These are phyloP conservation scores for Aphyosemion australe DNA, from an alignment of 2,113 vertebrate species.

Conservation along the genomic window DNA sequence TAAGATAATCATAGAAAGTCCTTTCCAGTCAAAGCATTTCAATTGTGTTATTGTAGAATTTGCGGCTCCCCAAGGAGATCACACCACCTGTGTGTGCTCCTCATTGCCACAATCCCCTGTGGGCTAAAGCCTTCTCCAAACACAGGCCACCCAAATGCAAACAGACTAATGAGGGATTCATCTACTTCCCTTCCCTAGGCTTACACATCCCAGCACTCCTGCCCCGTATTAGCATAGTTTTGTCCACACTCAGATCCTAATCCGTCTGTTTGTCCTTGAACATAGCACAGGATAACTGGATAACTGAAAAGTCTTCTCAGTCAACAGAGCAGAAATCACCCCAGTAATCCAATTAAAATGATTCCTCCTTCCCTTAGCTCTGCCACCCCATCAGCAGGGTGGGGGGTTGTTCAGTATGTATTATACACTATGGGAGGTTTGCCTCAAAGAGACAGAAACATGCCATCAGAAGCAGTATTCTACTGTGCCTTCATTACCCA, in stretches of 20 bases:
- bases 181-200: slow-evolving; percentile 50
- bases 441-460: slow-evolving; percentile 49
- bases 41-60: slow-evolving; percentile 55
- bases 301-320: slow-evolving; percentile 52
- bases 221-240: slow-evolving; percentile 64
- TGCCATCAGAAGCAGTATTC: slow-evolving; percentile 59
- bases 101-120: slow-evolving; percentile 42
- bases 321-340: slow-evolving; percentile 49
- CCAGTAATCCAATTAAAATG: slow-evolving; percentile 74
- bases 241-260: slow-evolving; percentile 62
- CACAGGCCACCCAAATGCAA: slow-evolving; percentile 60
- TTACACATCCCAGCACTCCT: slow-evolving; percentile 44
- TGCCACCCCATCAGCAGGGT: slow-evolving; percentile 38
- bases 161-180: slow-evolving; percentile 73
- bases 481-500: slow-evolving; percentile 53
- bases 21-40: slow-evolving; percentile 52
- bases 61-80: slow-evolving; percentile 47
- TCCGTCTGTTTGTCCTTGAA: slow-evolving; percentile 71
- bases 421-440: slow-evolving; percentile 35
- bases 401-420: slow-evolving; percentile 52
- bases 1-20: slow-evolving; percentile 46
- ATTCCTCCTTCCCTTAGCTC: slow-evolving; percentile 40
- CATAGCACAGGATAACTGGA: slow-evolving; percentile 46
- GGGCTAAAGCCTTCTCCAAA: slow-evolving; percentile 62
- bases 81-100: slow-evolving; percentile 55